These are phyloP conservation scores for Rhopalosiphum maidis DNA, from an alignment of 1,140 invertebrate species.

Conservation along the genomic window DNA sequence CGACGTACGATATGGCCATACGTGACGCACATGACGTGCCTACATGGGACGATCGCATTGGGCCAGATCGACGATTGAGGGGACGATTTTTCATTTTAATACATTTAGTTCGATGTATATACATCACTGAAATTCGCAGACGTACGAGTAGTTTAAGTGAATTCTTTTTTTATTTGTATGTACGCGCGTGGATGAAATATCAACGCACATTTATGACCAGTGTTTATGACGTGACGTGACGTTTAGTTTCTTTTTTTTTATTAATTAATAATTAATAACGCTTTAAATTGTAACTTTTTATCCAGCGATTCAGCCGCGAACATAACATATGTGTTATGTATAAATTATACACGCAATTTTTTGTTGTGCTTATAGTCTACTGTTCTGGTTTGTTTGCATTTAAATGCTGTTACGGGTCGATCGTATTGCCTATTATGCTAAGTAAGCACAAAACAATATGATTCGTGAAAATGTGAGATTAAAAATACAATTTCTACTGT, in stretches of 20 bases:
- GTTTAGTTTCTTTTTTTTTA: no score
- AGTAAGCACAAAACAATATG: neutral
- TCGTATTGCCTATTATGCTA: neutral
- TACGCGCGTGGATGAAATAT: no score
- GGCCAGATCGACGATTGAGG: no score
- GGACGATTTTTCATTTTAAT: neutral
- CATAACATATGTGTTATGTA: no score
- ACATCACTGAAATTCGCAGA: neutral
- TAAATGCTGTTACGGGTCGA: neutral
- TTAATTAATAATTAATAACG: no score
- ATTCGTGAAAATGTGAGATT: neutral
- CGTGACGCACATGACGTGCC: neutral
- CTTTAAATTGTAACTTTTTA: neutral
- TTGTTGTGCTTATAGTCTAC: neutral
- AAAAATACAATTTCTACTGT: neutral
- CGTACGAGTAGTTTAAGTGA: neutral
- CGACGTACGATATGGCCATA: no score
- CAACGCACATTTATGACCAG: no score
- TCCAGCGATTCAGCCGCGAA: neutral
- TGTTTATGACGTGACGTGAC: no score
- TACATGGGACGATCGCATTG: neutral
- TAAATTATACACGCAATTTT: neutral
- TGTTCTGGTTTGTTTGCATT: neutral
- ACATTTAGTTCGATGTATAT: neutral
- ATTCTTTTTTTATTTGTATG: neutral